Evolutionary conservation across 2,797 vertebrate species (phyloP), one percentile per base, ranked within the genome.

Genomic region (Labeo calbasu): DNA sequence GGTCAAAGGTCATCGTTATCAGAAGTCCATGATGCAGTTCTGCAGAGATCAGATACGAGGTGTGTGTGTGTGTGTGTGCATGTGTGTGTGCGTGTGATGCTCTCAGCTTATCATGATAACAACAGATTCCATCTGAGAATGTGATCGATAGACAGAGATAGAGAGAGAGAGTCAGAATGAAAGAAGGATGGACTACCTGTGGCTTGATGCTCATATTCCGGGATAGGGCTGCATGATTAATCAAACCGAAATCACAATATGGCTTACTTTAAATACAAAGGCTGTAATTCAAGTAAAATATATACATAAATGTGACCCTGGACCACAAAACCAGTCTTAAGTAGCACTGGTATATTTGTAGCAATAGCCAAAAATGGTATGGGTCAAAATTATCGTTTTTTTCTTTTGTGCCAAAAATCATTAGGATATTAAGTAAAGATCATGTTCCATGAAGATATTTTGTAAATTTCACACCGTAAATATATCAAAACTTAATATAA

Each of bases 11-110:
- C 78, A 82, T n/a, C 32, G 57, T 80, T 53, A 69, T 55, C 63
- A 79, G 69, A 53, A 70, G 79, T 85, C 65, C 73, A 78, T 73
- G 46, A 77, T 71, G 36, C 57, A 76, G 79, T 61, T 82, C 76
- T 65, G 70, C 43, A 79, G 66, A 71, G 66, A 63, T 69, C 79
- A 78, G 36, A 77, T 78, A 53, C 0, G 53, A 36, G 50, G 40
- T 72, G 61, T 59, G 23, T 71, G 63, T 55, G 28, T 72, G 32
- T 57, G 8, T 73, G 21, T 86, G 48, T 78, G 6, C 32, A 21
- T 66, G 9, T 71, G 73, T 43, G 55, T 69, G 57, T 32, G 65
- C 51, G 61, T 51, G 63, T 23, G 50, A 57, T 2, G 28, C 70
- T 28, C 59, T 77, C 65, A 69, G 63, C 59, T 77, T 25, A 55